phyloP scores from a whole-genome alignment of 2,113 vertebrate species.

The Semicossyphus pulcher region DNA sequence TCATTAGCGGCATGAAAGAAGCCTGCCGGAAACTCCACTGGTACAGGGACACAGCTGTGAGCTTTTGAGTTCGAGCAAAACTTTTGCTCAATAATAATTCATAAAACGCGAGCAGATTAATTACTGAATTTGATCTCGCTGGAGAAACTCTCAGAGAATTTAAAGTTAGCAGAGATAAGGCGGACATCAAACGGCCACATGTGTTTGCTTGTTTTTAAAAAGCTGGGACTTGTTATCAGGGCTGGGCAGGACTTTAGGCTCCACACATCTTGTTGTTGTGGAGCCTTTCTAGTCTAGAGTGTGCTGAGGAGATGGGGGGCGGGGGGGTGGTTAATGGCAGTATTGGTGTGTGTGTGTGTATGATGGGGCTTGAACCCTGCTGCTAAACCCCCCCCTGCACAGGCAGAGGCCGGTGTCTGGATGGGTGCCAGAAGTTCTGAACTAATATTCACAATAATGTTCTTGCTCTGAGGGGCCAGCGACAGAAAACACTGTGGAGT shows the following conservation, averaged over 20 bases:
- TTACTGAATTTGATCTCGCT: slow-evolving; percentile 80
- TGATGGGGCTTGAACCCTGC: slow-evolving; percentile 67
- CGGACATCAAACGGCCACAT: slow-evolving; percentile 89
- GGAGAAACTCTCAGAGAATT: slow-evolving; percentile 76
- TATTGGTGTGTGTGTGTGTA: slow-evolving; percentile 53
- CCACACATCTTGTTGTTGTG: slow-evolving; percentile 80
- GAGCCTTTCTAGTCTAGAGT: slow-evolving; percentile 76
- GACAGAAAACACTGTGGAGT: slow-evolving; percentile 76
- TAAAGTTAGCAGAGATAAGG: slow-evolving; percentile 83
- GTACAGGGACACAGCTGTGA: slow-evolving; percentile 50
- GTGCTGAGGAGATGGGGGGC: slow-evolving; percentile 59
- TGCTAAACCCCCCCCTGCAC: slow-evolving; percentile 43
- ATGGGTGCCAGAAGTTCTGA: slow-evolving; percentile 76
- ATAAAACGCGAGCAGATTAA: slow-evolving; percentile 78
- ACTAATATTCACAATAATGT: slow-evolving; percentile 81
- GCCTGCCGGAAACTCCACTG: slow-evolving; percentile 53
- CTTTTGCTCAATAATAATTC: slow-evolving; percentile 69
- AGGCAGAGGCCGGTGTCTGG: slow-evolving; percentile 72
- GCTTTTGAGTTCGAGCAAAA: slow-evolving; percentile 66
- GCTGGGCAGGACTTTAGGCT: slow-evolving; percentile 81
- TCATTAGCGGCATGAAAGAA: slow-evolving; percentile 74
- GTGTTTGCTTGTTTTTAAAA: slow-evolving; percentile 91
- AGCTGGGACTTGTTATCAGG: slow-evolving; percentile 90
- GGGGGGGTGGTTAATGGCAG: slow-evolving; percentile 59
- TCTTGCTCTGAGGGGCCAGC: slow-evolving; percentile 64